Base-by-base conservation (phyloP, 1,140 invertebrate species). In the Micrasema minimum region DNA sequence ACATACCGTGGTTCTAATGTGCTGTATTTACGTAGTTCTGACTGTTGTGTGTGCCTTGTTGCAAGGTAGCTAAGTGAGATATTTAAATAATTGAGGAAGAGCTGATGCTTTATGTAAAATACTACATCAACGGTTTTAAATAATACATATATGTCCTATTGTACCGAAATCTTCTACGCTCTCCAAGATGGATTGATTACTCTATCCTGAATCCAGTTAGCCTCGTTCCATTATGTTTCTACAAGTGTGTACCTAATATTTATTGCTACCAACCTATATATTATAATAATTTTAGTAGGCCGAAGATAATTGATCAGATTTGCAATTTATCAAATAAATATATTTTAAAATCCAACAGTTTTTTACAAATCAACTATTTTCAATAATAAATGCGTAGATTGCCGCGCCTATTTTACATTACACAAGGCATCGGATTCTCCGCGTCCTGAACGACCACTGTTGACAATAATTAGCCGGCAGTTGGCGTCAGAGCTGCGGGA, bases 31-130 rank as follows among this genome's bases (percentile, higher is more conserved):
- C 20, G 22, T 31, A 31, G 26, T 31, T 37, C 37, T 69, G 72
- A 73, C 72, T 73, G 72, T 69, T 68, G 64, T 51, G 64, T 73
- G 72, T 73, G 72, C 72, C 72, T 73, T 73, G 72, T 69, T 59
- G 66, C 67, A 73, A 73, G 72, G 67, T 69, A 73, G 66, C 62
- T 73, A 46, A 57, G 71, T 4, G 45, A 66, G 66, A 66, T 10
- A 31, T 66, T 37, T 51, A 66, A 46, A 22, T 22, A n/a, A n/a
- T 31, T 1, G 22, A 1, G 18, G 31, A 16, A 37, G 26, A 23
- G 26, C 51, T 31, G 26, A 18, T 45, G 11, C 41, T 61, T 61
- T 61, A 16, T 38, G 35, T 43, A 37, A 35, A 18, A 26, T 57
- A 35, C 12, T 23, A 57, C 12, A 18, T 57, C 26, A 31, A 31